Percentiles rank a stretch among this genome's conserved stretches.
Evolutionary conservation across 2,888 invertebrate species (phyloP).

Genomic region (Trisateles emortualis): DNA sequence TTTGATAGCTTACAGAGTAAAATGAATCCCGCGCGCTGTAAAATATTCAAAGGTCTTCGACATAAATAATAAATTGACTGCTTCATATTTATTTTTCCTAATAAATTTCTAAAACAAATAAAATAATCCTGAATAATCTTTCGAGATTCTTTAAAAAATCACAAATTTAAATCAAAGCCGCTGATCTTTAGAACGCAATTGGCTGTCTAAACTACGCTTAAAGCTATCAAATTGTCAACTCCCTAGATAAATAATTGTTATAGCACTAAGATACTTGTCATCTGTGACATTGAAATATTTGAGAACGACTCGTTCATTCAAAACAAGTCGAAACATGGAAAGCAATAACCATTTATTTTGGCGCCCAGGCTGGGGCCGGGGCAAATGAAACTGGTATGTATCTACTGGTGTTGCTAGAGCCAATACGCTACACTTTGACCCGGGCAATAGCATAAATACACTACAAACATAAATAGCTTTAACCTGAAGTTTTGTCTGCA

Average conservation of each 20-base stretch:
- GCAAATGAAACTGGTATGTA: conserved; percentile 53
- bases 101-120: conserved; percentile 5
- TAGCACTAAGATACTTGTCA: conserved; percentile 26
- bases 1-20: conserved; percentile 23
- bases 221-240: conserved; percentile 16
- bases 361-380: conserved; percentile 56
- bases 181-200: conserved; percentile 19
- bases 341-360: conserved; percentile 58
- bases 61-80: neutral
- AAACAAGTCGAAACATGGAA: conserved; percentile 45
- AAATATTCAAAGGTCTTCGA: neutral
- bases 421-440: no score
- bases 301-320: conserved; percentile 32
- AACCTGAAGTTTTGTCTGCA: no score
- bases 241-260: conserved; percentile 22
- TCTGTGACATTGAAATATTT: conserved; percentile 40
- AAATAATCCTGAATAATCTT: neutral
- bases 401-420: neutral
- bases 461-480: no score
- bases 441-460: no score
- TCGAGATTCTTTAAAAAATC: neutral
- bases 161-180: conserved; percentile 6
- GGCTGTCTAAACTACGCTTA: conserved; percentile 10
- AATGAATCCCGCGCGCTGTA: neutral
- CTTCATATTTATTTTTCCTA: conserved; percentile 1